phyloP scores from a whole-genome alignment of 2,797 vertebrate genomes.

The Eulemur mongoz region DNA sequence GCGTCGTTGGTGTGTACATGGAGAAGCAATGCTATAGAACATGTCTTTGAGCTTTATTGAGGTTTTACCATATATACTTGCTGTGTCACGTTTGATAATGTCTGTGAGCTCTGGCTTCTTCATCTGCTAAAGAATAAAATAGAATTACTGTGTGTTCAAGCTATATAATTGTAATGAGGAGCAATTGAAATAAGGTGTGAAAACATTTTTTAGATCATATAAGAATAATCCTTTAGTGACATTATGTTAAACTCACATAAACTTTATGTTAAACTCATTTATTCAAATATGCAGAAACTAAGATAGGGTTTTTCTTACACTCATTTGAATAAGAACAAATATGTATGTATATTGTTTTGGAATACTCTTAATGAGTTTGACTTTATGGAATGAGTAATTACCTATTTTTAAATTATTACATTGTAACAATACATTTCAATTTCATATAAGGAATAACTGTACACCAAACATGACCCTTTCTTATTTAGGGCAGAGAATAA shows the following conservation, averaged over 20 bases:
- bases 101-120: neutral
- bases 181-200: neutral
- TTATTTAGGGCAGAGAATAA: neutral
- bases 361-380: constrained; percentile 14
- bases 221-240: neutral
- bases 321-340: constrained; percentile 37
- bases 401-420: constrained; percentile 26
- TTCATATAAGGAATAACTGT: constrained; percentile 15
- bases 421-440: constrained; percentile 33
- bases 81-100: neutral
- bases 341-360: neutral
- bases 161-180: neutral
- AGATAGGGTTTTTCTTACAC: neutral
- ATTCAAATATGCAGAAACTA: neutral
- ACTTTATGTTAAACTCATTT: constrained; percentile 6
- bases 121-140: neutral
- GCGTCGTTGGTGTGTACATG: neutral
- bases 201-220: neutral
- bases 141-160: neutral
- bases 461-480: neutral
- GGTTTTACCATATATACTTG: neutral
- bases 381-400: constrained; percentile 11
- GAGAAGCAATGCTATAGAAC: neutral
- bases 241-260: neutral
- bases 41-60: neutral